These are phyloP conservation scores for Tachyglossus aculeatus DNA, from an alignment of 2,797 vertebrate species.

Conservation along the genomic window DNA sequence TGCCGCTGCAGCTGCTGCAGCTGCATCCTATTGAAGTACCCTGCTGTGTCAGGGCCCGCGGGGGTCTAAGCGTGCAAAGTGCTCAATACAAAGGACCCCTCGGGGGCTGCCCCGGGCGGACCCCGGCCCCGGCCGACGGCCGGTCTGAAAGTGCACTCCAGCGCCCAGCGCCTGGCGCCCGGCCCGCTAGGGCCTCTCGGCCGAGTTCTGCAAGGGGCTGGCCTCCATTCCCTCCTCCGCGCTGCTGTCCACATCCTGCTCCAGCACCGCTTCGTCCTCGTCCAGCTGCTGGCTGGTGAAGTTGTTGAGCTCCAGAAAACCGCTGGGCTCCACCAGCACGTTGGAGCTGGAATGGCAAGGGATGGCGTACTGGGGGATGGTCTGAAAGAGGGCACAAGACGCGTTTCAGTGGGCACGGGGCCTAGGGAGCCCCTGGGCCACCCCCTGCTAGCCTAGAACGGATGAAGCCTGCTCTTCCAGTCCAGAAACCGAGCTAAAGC, in stretches of 20 bases:
- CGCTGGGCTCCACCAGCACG: slow-evolving; percentile 97
- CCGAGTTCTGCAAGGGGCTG: slow-evolving; percentile 76
- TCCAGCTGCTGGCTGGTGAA: slow-evolving; percentile 95
- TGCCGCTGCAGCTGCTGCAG: slow-evolving; percentile 59
- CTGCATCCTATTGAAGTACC: slow-evolving; percentile 60
- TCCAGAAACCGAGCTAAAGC: no score
- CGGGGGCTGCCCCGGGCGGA: slow-evolving; percentile 65
- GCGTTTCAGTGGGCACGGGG: slow-evolving; percentile 17
- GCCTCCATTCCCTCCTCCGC: slow-evolving; percentile 75
- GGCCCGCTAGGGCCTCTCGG: slow-evolving; percentile 76
- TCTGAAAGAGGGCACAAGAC: slow-evolving; percentile 74
- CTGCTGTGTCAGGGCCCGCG: slow-evolving; percentile 59
- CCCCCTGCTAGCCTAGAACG: no score
- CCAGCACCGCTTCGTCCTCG: slow-evolving; percentile 92
- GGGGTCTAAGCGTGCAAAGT: slow-evolving; percentile 70
- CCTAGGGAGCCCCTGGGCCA: no score
- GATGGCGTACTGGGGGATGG: slow-evolving; percentile 96
- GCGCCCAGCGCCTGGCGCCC: slow-evolving; percentile 46
- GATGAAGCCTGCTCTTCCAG: no score
- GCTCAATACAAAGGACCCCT: slow-evolving; percentile 69
- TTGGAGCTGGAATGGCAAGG: slow-evolving; percentile 97
- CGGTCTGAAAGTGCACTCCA: slow-evolving; percentile 72
- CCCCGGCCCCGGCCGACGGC: no score
- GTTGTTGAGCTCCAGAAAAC: slow-evolving; percentile 96
- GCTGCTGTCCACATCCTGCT: slow-evolving; percentile 94